Conservation (phyloP, 2,797 vertebrate species). For the Sebastes iracundus region DNA sequence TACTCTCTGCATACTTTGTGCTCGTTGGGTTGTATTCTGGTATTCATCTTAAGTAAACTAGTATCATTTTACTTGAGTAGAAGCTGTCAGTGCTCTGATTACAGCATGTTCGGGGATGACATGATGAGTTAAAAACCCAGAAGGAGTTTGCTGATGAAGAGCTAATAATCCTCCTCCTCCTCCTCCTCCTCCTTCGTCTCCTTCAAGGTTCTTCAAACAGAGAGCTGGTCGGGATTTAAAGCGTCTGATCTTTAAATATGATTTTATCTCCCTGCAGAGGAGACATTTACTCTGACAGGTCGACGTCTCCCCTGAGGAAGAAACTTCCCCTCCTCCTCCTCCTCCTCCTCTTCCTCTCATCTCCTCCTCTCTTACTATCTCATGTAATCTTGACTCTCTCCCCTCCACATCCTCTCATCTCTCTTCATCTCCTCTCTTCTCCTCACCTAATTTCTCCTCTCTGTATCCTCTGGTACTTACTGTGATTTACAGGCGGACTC, state of each 20-base stretch:
- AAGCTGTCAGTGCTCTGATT: conserved; percentile 1
- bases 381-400: background rate
- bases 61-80: background rate
- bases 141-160: conserved; percentile 40
- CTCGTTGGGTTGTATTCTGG: background rate
- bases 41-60: background rate
- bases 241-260: conserved; percentile 65
- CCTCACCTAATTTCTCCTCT: background rate
- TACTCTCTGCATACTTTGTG: background rate
- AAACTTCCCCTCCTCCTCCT: conserved; percentile 3
- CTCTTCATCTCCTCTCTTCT: background rate
- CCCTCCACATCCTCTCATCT: background rate
- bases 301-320: conserved; percentile 43
- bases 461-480: background rate
- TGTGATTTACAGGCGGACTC: conserved; percentile 28
- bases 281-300: conserved; percentile 70
- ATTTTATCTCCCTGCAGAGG: conserved; percentile 59
- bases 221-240: conserved; percentile 34
- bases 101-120: background rate
- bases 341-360: conserved; percentile 10
- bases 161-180: background rate
- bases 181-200: background rate
- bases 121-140: background rate
- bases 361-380: background rate
- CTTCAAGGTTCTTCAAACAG: conserved; percentile 64